phyloP scores from a whole-genome alignment of 2,113 vertebrate species.

The Grantiella picta region DNA sequence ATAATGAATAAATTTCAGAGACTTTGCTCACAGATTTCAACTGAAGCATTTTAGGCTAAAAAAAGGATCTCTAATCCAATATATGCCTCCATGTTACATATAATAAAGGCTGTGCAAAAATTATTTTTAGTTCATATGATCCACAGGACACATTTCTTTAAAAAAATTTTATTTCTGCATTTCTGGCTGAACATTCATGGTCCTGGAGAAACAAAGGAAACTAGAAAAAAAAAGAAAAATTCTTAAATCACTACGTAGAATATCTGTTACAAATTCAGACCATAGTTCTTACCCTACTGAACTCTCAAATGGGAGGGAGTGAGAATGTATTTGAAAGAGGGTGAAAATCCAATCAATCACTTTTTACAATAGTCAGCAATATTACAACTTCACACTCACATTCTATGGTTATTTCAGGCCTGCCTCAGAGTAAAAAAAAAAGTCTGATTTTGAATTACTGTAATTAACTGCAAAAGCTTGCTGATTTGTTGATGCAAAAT shows the following conservation, averaged over 20 bases:
- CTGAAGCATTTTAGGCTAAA: not conserved
- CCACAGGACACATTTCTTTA: not conserved
- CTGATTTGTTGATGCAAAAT: slow-evolving; percentile 61
- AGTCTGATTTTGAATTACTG: slow-evolving; percentile 65
- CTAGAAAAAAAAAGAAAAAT: not conserved
- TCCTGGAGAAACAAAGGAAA: not conserved
- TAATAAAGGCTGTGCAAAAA: not conserved
- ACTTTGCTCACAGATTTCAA: not conserved
- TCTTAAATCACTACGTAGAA: not conserved
- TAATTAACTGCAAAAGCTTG: slow-evolving; percentile 71
- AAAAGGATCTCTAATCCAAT: not conserved
- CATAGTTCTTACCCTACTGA: not conserved
- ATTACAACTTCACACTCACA: slow-evolving; percentile 54
- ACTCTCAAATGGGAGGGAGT: not conserved
- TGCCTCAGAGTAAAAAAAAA: slow-evolving; percentile 42
- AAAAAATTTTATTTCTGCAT: not conserved
- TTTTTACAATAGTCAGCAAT: slow-evolving; percentile 67
- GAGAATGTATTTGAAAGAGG: not conserved
- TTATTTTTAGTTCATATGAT: not conserved
- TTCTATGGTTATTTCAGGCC: slow-evolving; percentile 64
- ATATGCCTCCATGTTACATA: not conserved
- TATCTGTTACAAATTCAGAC: not conserved
- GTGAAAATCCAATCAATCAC: slow-evolving; percentile 47
- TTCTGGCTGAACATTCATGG: not conserved
- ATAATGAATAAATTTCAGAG: not conserved